A percentile compares a stretch with the other conserved stretches of the same genome.
phyloP scores from a whole-genome alignment of 2,113 vertebrate genomes.

The Lepidothrix coronata region DNA sequence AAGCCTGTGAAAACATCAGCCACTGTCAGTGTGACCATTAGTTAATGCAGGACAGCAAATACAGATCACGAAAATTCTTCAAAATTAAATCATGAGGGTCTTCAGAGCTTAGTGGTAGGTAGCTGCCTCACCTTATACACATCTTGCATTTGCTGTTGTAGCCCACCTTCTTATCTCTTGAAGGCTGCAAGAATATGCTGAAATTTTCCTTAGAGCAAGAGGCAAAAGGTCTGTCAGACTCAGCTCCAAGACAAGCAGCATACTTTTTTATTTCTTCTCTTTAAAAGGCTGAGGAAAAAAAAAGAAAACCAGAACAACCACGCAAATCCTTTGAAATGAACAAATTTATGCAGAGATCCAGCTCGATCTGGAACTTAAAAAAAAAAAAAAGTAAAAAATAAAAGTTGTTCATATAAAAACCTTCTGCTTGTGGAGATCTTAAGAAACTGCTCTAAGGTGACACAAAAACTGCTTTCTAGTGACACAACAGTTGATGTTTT shows the following conservation, averaged over 20 bases:
- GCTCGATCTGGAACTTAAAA: not conserved
- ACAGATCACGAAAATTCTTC: not conserved
- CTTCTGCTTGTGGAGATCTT: not conserved
- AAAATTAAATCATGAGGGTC: not conserved
- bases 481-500: not conserved
- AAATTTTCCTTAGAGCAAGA: not conserved
- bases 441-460: not conserved
- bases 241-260: not conserved
- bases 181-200: not conserved
- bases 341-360: not conserved
- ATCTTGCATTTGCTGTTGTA: not conserved
- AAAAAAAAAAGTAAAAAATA: not conserved
- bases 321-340: not conserved
- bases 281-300: not conserved
- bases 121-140: not conserved
- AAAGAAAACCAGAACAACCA: not conserved
- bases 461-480: not conserved
- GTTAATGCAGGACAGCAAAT: not conserved
- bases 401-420: not conserved
- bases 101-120: not conserved
- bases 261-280: not conserved
- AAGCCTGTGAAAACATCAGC: not conserved
- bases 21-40: not conserved
- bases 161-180: not conserved
- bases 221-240: rapidly evolving